Conservation (phyloP, 2,113 vertebrate genomes). For the Pseudorectes ferrugineus region DNA sequence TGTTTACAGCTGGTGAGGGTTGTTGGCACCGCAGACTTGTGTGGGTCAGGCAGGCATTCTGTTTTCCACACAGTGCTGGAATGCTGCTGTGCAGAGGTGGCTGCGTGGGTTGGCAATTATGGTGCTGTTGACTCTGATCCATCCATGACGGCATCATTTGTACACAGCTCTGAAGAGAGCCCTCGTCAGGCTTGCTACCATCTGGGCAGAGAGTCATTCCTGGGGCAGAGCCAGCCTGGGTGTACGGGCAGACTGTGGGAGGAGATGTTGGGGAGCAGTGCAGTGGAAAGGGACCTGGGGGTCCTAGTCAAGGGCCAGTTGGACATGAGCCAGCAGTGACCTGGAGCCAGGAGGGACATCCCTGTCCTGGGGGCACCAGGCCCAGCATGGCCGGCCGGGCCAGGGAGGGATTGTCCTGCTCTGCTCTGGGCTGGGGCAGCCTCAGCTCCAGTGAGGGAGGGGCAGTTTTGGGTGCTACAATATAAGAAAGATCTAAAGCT, state of each 20-base stretch:
- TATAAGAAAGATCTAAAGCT: not conserved
- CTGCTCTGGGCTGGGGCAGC: fast-evolving
- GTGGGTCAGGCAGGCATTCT: constrained; percentile 32
- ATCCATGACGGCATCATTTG: not conserved
- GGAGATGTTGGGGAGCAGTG: not conserved
- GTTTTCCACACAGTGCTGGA: not conserved
- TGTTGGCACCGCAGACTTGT: not conserved
- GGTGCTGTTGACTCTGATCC: not conserved
- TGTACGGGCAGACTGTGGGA: fast-evolving
- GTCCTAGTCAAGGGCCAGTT: fast-evolving
- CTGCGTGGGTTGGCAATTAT: not conserved
- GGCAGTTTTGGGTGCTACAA: not conserved
- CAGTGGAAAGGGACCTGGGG: fast-evolving
- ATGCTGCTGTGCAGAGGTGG: not conserved
- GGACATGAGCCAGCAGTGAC: not conserved
- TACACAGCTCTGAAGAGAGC: not conserved
- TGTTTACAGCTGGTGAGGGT: not conserved
- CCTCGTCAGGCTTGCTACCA: not conserved
- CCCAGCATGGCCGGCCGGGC: fast-evolving
- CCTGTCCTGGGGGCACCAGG: not conserved
- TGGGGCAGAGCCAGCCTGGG: not conserved
- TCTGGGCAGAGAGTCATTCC: not conserved
- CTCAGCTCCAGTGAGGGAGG: fast-evolving
- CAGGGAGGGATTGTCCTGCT: not conserved
- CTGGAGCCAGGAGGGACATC: not conserved